These are phyloP conservation scores for Onchidella celtica DNA, from an alignment of 2,888 invertebrate genomes.

Conservation along the genomic window DNA sequence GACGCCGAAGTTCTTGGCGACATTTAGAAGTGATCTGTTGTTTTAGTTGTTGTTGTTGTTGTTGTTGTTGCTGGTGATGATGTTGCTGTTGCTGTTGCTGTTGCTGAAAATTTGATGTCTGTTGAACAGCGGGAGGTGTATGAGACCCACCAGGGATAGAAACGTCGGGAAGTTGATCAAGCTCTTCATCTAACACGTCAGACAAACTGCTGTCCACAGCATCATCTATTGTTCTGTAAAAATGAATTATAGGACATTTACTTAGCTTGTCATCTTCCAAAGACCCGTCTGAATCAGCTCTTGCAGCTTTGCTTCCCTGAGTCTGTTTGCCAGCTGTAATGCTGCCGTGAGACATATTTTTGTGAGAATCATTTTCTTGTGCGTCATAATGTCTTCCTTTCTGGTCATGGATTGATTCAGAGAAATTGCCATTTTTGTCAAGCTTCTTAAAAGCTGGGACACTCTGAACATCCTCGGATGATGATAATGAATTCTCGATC, in stretches of 20 bases:
- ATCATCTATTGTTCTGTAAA: neutral
- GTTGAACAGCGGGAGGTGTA: neutral
- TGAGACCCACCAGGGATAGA: neutral
- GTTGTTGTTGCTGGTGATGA: neutral
- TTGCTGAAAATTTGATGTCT: neutral
- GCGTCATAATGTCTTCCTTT: too few species aligned
- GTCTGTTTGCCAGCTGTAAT: too few species aligned
- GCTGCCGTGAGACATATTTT: too few species aligned
- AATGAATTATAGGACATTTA: neutral
- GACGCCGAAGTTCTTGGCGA: neutral
- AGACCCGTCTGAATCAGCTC: too few species aligned
- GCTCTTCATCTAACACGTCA: slow-evolving; percentile 8
- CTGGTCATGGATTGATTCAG: too few species aligned
- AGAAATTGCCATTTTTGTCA: too few species aligned
- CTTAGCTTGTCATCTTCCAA: neutral
- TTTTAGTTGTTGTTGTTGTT: neutral
- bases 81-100: neutral
- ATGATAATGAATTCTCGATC: too few species aligned
- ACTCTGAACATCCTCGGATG: too few species aligned
- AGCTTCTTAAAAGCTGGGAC: too few species aligned
- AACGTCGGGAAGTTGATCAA: neutral
- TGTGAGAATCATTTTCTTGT: too few species aligned
- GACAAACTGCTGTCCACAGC: neutral
- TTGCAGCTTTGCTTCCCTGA: too few species aligned
- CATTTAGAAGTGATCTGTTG: too few species aligned